Percentiles rank a stretch among this genome's conserved stretches.
Evolutionary conservation across 2,113 vertebrate genomes (phyloP).

Genomic region (Bujurquina vittata): DNA sequence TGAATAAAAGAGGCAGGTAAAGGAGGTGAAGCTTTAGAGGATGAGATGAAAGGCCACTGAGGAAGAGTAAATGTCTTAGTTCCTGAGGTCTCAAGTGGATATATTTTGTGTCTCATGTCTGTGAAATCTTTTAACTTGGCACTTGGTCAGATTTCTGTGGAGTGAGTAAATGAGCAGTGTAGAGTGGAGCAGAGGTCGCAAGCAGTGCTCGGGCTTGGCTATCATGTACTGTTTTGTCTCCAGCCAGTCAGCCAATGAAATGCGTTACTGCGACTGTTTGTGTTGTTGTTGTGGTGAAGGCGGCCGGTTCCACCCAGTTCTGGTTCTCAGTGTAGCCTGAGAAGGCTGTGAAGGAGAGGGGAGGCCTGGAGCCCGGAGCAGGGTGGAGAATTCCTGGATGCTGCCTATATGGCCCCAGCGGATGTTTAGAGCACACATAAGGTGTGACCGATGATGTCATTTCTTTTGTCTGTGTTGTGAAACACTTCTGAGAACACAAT

Average conservation of each 20-base stretch:
- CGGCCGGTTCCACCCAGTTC: conserved; percentile 63
- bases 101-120: conserved; percentile 1
- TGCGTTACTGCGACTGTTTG: conserved; percentile 41
- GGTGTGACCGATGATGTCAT: conserved; percentile 79
- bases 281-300: conserved; percentile 68
- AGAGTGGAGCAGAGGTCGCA: conserved; percentile 66
- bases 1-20: conserved; percentile 22
- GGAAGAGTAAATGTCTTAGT: neutral
- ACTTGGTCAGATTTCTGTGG: conserved; percentile 30
- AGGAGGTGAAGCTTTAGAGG: conserved; percentile 12
- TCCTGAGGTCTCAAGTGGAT: neutral
- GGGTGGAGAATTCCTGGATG: conserved; percentile 81
- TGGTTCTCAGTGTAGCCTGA: conserved; percentile 59
- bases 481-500: conserved; percentile 74
- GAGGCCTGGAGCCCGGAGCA: conserved; percentile 57
- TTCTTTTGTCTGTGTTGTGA: conserved; percentile 72
- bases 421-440: conserved; percentile 80
- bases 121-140: conserved; percentile 21
- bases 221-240: conserved; percentile 62
- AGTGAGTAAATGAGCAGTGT: conserved; percentile 35
- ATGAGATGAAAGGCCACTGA: conserved; percentile 10
- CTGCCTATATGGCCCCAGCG: conserved; percentile 68
- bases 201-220: conserved; percentile 46
- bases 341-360: conserved; percentile 40
- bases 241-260: conserved; percentile 28